Conservation (phyloP, 2,797 vertebrate genomes). For the Moxostoma hubbsi region DNA sequence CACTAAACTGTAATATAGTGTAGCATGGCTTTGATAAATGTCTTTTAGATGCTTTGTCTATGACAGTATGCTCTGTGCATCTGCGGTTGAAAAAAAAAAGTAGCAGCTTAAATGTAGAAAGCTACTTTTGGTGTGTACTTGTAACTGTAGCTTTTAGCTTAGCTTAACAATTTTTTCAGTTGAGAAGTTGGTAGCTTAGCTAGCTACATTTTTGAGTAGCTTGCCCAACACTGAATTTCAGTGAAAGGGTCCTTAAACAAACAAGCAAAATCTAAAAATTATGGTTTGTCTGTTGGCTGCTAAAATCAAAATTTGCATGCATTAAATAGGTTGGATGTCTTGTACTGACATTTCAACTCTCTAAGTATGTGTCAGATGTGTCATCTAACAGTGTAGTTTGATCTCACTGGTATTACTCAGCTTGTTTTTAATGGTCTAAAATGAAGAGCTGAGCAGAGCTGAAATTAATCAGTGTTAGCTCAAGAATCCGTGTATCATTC, state of each 20-base stretch:
- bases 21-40: too few species aligned
- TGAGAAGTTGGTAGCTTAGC: too few species aligned
- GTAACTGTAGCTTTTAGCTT: too few species aligned
- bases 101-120: too few species aligned
- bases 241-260: neutral
- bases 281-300: neutral
- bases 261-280: neutral
- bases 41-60: too few species aligned
- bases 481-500: neutral
- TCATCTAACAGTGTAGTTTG: neutral
- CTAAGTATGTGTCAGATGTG: neutral
- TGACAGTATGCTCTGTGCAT: too few species aligned
- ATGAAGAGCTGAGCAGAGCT: slow-evolving; percentile 31
- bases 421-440: slow-evolving; percentile 29
- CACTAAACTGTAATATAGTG: too few species aligned
- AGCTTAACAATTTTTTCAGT: too few species aligned
- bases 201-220: too few species aligned
- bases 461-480: slow-evolving; percentile 35
- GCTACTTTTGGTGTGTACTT: too few species aligned
- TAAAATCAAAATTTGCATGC: neutral
- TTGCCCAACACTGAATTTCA: too few species aligned
- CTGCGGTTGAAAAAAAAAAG: too few species aligned
- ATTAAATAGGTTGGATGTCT: neutral
- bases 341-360: neutral
- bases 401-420: slow-evolving; percentile 17